Conservation (phyloP, 2,888 invertebrate genomes). For the Exephanes ischioxanthus region DNA sequence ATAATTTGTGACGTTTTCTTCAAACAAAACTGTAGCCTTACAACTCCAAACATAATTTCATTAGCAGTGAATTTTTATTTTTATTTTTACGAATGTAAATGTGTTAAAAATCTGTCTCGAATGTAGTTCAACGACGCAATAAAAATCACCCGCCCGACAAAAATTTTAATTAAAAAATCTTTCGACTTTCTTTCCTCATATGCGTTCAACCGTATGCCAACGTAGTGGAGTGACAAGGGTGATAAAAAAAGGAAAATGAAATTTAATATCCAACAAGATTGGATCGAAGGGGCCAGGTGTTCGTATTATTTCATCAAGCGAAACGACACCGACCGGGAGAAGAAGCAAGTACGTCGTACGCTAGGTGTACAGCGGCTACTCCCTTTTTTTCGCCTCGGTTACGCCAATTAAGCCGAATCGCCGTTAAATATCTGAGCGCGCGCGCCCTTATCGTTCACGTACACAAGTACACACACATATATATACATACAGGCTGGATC, state of each 20-base stretch:
- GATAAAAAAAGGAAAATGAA: constrained; percentile 55
- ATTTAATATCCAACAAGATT: constrained; percentile 77
- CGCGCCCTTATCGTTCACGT: constrained; percentile 68
- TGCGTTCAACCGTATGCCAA: neutral
- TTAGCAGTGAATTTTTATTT: neutral
- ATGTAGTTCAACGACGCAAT: neutral
- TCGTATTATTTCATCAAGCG: constrained; percentile 57
- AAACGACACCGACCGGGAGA: constrained; percentile 46
- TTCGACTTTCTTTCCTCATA: neutral
- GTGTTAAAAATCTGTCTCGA: neutral
- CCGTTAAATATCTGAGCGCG: constrained; percentile 75
- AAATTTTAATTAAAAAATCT: constrained; percentile 11
- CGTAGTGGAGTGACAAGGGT: constrained; percentile 45
- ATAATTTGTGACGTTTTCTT: neutral
- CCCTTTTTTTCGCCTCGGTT: constrained; percentile 75
- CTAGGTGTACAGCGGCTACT: constrained; percentile 70
- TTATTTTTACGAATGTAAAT: neutral
- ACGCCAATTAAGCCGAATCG: constrained; percentile 79
- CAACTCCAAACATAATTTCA: neutral
- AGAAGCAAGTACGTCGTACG: constrained; percentile 40
- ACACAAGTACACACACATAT: constrained; percentile 6
- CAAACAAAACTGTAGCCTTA: neutral
- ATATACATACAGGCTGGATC: constrained; percentile 15
- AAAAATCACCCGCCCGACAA: neutral
- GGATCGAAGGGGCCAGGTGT: constrained; percentile 73